phyloP scores from a whole-genome alignment of 1,140 invertebrate genomes.

The Aphaenogaster floridana region DNA sequence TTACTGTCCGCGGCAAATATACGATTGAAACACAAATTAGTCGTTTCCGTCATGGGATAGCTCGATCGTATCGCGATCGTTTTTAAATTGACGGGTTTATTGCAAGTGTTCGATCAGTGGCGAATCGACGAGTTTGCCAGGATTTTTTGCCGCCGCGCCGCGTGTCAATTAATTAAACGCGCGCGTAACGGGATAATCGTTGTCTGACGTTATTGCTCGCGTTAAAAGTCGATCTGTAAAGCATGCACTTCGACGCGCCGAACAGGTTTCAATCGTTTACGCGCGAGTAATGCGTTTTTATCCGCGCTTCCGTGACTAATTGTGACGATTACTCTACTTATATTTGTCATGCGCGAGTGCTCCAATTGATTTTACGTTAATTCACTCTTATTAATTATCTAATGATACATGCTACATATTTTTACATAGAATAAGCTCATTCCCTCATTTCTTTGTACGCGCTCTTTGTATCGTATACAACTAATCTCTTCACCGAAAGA shows the following conservation, averaged over 20 bases:
- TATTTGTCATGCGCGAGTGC: neutral
- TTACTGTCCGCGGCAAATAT: slow-evolving; percentile 45
- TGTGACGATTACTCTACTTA: slow-evolving; percentile 27
- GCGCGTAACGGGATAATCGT: slow-evolving; percentile 35
- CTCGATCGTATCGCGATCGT: slow-evolving; percentile 32
- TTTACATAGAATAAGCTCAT: neutral
- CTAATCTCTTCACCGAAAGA: too few species aligned
- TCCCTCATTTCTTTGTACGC: neutral
- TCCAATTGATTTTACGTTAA: slow-evolving; percentile 17
- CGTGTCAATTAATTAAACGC: slow-evolving; percentile 58
- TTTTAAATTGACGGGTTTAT: slow-evolving; percentile 57
- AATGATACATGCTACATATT: neutral
- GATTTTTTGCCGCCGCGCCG: slow-evolving; percentile 46
- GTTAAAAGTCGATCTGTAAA: slow-evolving; percentile 55
- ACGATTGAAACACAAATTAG: slow-evolving; percentile 60
- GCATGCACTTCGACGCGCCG: neutral
- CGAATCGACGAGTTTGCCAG: slow-evolving; percentile 6
- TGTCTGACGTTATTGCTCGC: slow-evolving; percentile 52
- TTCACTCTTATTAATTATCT: slow-evolving; percentile 7
- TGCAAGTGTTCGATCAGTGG: slow-evolving; percentile 30
- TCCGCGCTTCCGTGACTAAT: slow-evolving; percentile 38
- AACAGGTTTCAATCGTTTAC: slow-evolving; percentile 57
- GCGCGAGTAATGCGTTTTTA: slow-evolving; percentile 29
- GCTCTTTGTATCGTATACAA: neutral
- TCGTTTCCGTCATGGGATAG: slow-evolving; percentile 40